Base-by-base conservation (phyloP, 1,140 invertebrate genomes). In the Samia ricini region DNA sequence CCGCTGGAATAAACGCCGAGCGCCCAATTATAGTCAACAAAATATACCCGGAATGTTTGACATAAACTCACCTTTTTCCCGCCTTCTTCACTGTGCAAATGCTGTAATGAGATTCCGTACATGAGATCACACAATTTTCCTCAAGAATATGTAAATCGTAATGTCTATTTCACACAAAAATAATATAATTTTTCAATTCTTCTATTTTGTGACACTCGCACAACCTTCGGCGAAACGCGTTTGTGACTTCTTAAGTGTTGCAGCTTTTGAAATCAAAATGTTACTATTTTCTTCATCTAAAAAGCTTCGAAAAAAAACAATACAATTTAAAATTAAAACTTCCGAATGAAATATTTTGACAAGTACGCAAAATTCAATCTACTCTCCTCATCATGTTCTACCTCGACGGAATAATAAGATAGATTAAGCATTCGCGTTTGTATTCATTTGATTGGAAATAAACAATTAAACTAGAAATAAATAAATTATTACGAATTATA, bases 21-120 rank as follows among this genome's bases (percentile, higher is more conserved):
- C 77, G 72, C 71, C 86, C 84, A 87, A 87, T 87, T 87, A 87
- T 83, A 89, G 84, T 76, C 79, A 79, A 74, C 66, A 73, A 76
- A 79, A 66, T 74, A 71, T 78, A 69, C 74, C 68, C 74, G 69
- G 63, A 63, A 63, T 64, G 81, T 75, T 68, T 69, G 61, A 69
- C 65, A 77, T 76, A 68, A 67, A 85, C 86, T 85, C 76, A 87
- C 84, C 86, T 87, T 75, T 79, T 50, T 50, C 24, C 55, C 55
- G 57, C 20, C 4, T 20, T 50, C 22, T 22, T 12, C 12, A 21
- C 6, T 18, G 20, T 22, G 57, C 2, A 26, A 24, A 24, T 10
- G 24, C n/a, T 2, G 12, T 23, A 49, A 24, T 68, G 56, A 69
- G 65, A 66, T 79, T 73, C 72, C 81, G 82, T 81, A 78, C 79